Percentiles rank a stretch among this genome's conserved stretches.
Conservation (phyloP, 2,113 vertebrate genomes). For the Alethe diademata region DNA sequence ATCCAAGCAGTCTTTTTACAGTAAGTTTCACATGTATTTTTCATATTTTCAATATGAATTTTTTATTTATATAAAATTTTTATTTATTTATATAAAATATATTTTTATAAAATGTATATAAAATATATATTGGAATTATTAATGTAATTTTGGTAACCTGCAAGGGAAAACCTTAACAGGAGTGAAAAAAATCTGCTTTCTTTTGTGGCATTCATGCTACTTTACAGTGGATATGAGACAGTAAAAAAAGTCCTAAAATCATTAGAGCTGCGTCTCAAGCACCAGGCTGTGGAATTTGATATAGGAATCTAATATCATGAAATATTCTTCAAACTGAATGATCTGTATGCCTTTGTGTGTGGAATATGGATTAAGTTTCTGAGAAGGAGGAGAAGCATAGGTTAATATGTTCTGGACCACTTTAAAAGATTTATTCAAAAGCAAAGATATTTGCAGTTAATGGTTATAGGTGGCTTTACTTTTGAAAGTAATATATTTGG, state of each 20-base stretch:
- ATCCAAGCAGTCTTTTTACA: background rate
- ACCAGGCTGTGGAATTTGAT: background rate
- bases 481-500: background rate
- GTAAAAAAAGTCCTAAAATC: background rate
- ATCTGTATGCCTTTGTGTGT: background rate
- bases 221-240: background rate
- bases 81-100: too few relatives aligned
- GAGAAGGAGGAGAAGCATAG: background rate
- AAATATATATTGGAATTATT: background rate
- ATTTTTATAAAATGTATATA: too few relatives aligned
- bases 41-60: background rate
- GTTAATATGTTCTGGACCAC: background rate
- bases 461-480: background rate
- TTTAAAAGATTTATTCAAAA: background rate
- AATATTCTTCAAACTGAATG: background rate
- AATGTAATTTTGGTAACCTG: background rate
- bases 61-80: background rate
- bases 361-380: background rate
- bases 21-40: background rate
- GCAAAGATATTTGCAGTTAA: background rate
- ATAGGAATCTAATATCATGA: background rate
- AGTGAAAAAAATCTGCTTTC: background rate
- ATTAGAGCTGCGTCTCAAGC: background rate
- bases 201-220: background rate
- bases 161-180: background rate